Evolutionary conservation across 2,797 vertebrate genomes (phyloP), one percentile per base, ranked within the genome.

Genomic region (Gobio occitaniae): DNA sequence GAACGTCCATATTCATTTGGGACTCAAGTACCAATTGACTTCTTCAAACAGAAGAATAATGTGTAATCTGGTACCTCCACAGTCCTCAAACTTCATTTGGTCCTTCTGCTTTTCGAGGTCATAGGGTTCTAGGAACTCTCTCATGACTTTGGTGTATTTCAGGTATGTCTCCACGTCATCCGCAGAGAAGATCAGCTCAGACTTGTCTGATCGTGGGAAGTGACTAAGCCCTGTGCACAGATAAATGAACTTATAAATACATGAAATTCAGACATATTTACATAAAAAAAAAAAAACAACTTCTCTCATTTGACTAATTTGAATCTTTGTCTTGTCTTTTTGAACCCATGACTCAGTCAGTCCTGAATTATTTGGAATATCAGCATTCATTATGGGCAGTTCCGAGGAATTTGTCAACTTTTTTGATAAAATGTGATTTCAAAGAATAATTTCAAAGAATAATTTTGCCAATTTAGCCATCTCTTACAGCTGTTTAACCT

Each of bases 171-270:
- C 93, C 47, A 91, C 0, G 0, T 97, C 93, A 0, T 81, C 91
- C 2, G 91, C 0, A 75, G 84, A 92, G 88, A 96, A 98, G 86
- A 84, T 0, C 29, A 99, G 79, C 90, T 99, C 98, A 10, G 94
- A 84, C 93, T 99, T 99, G 0, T 96, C 93, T 29, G 95, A 92
- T 71, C 91, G 93, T 1, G 98, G 98, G 16, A 96, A 50, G 92
- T 97, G 97, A 5, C 97, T 89, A 38, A 99, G 91, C 88, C 98
- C 98, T 99, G 93, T 56, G 36, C 63, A 72, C 3, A 66, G 32
- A 63, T 32, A 36, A 38, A 66, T 29, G 2, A 52, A 17, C n/a
- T 71, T 8, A n/a, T 17, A 19, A 21, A 72, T 44, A 52, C 50
- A 65, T 15, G 17, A 71, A 50, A 17, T 61, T 36, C 9, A 71